Conservation (phyloP, 2,797 vertebrate species). For the Enteromius argenteus region DNA sequence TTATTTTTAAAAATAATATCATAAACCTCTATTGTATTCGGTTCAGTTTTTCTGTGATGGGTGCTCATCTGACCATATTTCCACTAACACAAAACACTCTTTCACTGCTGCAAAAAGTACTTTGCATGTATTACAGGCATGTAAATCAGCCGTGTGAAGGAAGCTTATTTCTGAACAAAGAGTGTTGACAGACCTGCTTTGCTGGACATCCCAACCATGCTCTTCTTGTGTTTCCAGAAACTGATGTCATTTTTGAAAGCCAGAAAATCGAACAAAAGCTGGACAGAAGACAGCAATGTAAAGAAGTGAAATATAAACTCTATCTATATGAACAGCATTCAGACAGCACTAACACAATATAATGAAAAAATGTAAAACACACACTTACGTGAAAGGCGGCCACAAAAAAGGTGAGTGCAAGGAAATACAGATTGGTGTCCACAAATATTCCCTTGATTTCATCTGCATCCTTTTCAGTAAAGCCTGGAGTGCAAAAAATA, state of each 20-base stretch:
- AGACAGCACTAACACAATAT: not conserved
- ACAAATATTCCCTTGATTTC: conserved; percentile 99
- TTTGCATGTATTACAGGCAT: not conserved
- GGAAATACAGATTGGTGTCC: conserved; percentile 96
- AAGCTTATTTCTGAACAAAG: too few relatives aligned
- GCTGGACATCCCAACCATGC: conserved; percentile 98
- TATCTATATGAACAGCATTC: too few relatives aligned
- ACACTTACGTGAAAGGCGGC: conserved; percentile 94
- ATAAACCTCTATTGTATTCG: not conserved
- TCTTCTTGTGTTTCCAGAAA: conserved; percentile 98
- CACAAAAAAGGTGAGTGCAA: conserved; percentile 96
- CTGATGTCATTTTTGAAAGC: conserved; percentile 99
- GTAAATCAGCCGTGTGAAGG: not conserved
- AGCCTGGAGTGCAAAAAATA: conserved; percentile 76
- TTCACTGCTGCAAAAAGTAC: not conserved
- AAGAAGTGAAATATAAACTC: not conserved
- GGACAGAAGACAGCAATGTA: conserved; percentile 47
- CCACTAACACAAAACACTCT: not conserved
- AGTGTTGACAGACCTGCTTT: conserved; percentile 88
- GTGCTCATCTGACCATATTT: not conserved
- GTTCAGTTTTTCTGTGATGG: not conserved
- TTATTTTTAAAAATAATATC: not conserved
- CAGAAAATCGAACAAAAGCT: conserved; percentile 98
- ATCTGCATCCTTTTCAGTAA: conserved; percentile 97
- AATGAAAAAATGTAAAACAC: not conserved